Evolutionary conservation across 2,888 invertebrate genomes (phyloP), one percentile per base, ranked within the genome.

Genomic region (Melipona beecheii): DNA sequence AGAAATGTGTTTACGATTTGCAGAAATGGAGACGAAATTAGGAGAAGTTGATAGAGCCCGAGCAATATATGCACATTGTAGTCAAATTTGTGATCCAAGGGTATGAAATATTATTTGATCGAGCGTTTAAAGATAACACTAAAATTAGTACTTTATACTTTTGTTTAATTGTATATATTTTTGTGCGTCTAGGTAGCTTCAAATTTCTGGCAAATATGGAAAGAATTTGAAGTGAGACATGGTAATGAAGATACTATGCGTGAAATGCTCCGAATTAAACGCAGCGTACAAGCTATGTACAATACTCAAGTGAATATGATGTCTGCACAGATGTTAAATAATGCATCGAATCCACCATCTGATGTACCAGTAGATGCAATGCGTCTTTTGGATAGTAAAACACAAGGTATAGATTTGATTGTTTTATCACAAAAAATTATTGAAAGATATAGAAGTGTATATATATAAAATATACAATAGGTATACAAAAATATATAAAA

Each of bases 201-300:
- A 0, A 97, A 98, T 78, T 99, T 99, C 95, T 99, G 99, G 99
- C 98, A 98, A 93, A 98, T 98, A 1, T 99, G 99, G 99, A 99
- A 99, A 94, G 99, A 99, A 92, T 99, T 99, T 95, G 99, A 99
- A 95, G 98, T 99, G 27, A 96, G 98, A 70, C 99, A 99, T 95
- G 99, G 99, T 24, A 99, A 99, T 95, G 99, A 99, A 94, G 99
- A 99, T 93, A 99, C 99, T 0, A 98, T 99, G 97, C 96, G 99
- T 68, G 99, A 99, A 95, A 99, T 99, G 99, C 95, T 99, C 90
- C 96, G 99, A 91, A 99, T 99, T 86, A 99, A 99, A 95, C 96
- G 99, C 90, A 99, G 99, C 92, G 98, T 99, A 0, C 99, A 99
- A 95, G 99, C 99, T 6, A 98, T 98, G 92, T 99, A 98, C 94